Evolutionary conservation across 2,797 vertebrate species (phyloP), one percentile per base, ranked within the genome.

Genomic region (Sebastes jordani): DNA sequence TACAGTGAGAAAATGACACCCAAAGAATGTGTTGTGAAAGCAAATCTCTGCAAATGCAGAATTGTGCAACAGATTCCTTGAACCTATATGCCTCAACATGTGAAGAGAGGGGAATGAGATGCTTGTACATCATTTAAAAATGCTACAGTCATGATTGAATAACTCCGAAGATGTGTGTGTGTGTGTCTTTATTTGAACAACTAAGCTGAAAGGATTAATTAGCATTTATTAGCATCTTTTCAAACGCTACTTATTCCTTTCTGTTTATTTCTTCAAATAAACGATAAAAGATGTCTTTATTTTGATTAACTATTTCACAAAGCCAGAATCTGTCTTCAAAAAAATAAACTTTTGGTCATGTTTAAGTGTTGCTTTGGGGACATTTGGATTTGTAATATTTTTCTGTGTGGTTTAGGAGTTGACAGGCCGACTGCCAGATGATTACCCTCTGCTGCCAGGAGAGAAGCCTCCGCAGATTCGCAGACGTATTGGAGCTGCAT

Each of bases 401-500:
- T 42, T 80, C 4, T 78, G 29, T 83, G 73, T 78, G 58, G 32
- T 92, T 65, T 76, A 99, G 98, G 98, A 98, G 93, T 83, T 99
- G 92, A 99, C 97, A 0, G 97, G 98, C 55, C 83, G 65, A 4
- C 87, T 99, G 73, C 95, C 97, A 10, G 79, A 82, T 0, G 97
- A 98, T 88, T 99, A 97, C 77, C 98, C 97, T 7, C 91, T 98
- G 22, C 93, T 95, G 61, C 95, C 94, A 0, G 97, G 97, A 3
- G 97, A 99, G 91, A 97, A 96, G 73, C 95, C 90, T 10, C 98
- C 97, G 0, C 96, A 93, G 55, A 95, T 99, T n/a, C 96, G 94
- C 32, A 94, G 96, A 69, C 96, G 98, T 67, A 95, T 99, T 0
- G 97, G 98, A 54, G 96, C 98, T 0, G 93, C 96, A 1, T 99